Evolutionary conservation across 2,113 vertebrate genomes (phyloP).

Genomic region (Megalops atlanticus): DNA sequence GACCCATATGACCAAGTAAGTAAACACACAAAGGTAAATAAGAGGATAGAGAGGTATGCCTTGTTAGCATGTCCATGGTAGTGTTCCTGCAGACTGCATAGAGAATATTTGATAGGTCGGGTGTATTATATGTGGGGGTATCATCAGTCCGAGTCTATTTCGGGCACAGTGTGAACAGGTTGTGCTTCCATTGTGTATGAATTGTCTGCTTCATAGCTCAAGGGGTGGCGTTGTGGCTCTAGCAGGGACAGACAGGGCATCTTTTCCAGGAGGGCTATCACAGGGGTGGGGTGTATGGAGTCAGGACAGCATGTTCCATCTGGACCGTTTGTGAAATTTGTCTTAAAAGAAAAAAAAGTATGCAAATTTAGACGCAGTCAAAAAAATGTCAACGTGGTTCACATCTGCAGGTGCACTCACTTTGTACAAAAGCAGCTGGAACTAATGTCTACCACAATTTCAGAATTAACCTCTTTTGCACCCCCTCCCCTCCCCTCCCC

Average conservation of each 20-base stretch:
- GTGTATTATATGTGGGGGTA: constrained; percentile 7
- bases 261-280: background rate
- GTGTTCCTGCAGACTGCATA: background rate
- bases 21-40: background rate
- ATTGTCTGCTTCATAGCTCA: too few species aligned
- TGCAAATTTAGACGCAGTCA: background rate
- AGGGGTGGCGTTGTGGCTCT: background rate
- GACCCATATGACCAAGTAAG: background rate
- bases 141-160: background rate
- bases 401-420: background rate
- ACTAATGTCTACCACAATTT: constrained; percentile 13
- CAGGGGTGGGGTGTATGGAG: background rate
- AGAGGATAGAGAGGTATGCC: background rate
- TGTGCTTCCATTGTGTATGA: background rate
- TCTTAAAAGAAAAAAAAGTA: constrained; percentile 1
- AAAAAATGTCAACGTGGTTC: background rate
- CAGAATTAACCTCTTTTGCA: constrained; percentile 33
- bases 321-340: background rate
- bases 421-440: background rate
- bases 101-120: background rate
- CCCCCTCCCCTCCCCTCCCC: constrained; percentile 39
- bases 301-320: too few species aligned
- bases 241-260: constrained; percentile 8
- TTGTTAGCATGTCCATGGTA: background rate
- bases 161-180: background rate